Evolutionary conservation across 2,888 invertebrate species (phyloP).

Genomic region (Lamproptera curius): DNA sequence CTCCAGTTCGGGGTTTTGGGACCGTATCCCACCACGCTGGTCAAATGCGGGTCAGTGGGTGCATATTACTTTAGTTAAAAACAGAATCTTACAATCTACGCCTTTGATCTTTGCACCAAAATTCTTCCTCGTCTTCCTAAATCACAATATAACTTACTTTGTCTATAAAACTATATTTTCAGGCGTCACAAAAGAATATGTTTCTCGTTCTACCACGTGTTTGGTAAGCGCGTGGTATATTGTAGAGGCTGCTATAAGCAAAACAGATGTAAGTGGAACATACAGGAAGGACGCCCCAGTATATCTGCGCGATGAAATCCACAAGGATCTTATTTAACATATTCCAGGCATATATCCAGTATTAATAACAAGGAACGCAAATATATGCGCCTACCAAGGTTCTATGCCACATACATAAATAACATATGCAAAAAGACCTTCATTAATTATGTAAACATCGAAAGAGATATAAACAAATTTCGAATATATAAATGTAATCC

Average conservation of each 20-base stretch:
- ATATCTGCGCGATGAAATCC: slow-evolving; percentile 1
- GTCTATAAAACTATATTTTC: no score
- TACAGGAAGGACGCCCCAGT: neutral
- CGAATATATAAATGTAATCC: neutral
- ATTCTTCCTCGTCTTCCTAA: no score
- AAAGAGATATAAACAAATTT: neutral
- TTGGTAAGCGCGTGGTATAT: no score
- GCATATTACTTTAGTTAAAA: no score
- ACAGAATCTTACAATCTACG: no score
- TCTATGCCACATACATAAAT: neutral
- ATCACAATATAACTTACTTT: no score
- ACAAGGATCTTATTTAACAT: neutral
- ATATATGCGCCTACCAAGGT: slow-evolving; percentile 1
- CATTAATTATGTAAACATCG: neutral
- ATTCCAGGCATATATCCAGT: neutral
- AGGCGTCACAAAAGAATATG: no score
- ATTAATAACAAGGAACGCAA: neutral
- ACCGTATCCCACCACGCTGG: no score
- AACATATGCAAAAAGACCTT: neutral
- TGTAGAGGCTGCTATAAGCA: neutral
- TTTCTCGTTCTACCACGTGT: no score
- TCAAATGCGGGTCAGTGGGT: no score
- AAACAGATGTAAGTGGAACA: neutral
- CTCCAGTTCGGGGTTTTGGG: no score
- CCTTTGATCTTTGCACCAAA: no score